Evolutionary conservation across 2,797 vertebrate genomes (phyloP).

Genomic region (Coendou prehensilis): DNA sequence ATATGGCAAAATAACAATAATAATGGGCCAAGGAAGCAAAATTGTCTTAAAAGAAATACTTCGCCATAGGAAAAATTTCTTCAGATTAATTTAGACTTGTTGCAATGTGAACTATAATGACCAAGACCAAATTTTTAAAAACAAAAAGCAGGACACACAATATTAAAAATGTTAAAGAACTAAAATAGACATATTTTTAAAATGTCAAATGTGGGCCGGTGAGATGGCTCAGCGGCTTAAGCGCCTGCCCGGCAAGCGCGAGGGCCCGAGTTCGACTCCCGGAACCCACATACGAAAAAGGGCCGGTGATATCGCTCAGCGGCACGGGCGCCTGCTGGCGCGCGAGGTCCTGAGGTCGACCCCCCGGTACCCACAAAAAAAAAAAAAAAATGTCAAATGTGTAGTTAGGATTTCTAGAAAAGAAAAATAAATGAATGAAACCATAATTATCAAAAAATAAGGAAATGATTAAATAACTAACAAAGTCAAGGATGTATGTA

Average conservation of each 20-base stretch:
- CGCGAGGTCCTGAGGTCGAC: too few relatives aligned
- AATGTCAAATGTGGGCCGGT: background rate
- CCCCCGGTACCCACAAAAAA: too few relatives aligned
- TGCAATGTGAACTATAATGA: conserved; percentile 3
- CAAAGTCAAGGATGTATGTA: conserved; percentile 26
- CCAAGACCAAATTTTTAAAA: conserved; percentile 30
- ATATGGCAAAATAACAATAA: background rate
- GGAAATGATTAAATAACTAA: conserved; percentile 37
- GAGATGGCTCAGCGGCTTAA: too few relatives aligned
- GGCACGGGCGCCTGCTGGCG: too few relatives aligned
- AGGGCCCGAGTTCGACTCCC: too few relatives aligned
- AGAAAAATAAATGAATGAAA: conserved; percentile 67
- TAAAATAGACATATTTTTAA: conserved; percentile 49
- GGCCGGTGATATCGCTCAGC: too few relatives aligned
- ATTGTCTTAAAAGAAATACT: conserved; percentile 49
- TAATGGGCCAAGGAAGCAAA: conserved; percentile 25
- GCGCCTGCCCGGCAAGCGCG: too few relatives aligned
- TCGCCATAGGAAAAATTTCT: background rate
- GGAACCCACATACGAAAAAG: too few relatives aligned
- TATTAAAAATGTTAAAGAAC: conserved; percentile 32
- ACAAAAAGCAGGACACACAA: conserved; percentile 27
- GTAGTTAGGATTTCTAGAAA: conserved; percentile 18
- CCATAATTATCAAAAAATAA: conserved; percentile 51
- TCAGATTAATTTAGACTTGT: background rate
- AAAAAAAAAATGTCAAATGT: conserved; percentile 27